Evolutionary conservation across 2,797 vertebrate species (phyloP).

Genomic region (Oreochromis mossambicus): DNA sequence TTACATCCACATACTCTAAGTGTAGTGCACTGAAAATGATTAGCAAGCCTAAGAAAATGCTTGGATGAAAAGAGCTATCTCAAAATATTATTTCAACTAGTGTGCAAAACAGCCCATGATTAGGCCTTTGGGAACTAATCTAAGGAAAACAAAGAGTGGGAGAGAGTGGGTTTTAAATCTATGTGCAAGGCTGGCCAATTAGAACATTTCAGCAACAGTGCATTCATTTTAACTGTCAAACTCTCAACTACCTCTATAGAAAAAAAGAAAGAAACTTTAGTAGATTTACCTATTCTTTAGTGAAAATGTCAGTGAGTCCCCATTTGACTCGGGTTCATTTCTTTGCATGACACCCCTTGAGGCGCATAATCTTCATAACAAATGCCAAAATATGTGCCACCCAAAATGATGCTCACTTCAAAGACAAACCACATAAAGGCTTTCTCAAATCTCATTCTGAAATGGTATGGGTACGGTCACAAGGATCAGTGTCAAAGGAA

Average conservation of each 20-base stretch:
- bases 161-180: background rate
- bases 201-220: background rate
- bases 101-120: conserved; percentile 5
- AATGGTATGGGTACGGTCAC: conserved; percentile 6
- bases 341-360: conserved; percentile 10
- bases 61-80: background rate
- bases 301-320: conserved; percentile 9
- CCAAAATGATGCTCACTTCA: conserved; percentile 33
- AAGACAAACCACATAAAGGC: conserved; percentile 42
- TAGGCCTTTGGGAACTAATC: conserved; percentile 8
- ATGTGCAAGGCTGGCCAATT: background rate
- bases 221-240: background rate
- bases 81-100: conserved; percentile 9
- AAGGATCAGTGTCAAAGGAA: conserved; percentile 17
- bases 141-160: conserved; percentile 1
- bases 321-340: conserved; percentile 23
- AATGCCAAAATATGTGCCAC: conserved; percentile 17
- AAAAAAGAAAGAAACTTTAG: background rate
- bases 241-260: background rate
- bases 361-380: conserved; percentile 35
- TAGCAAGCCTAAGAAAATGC: background rate
- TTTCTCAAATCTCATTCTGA: conserved; percentile 12
- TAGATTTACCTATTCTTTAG: background rate
- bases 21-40: background rate
- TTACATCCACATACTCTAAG: background rate